Evolutionary conservation across 2,113 vertebrate species (phyloP).

Genomic region (Cryptomyrus ogoouensis): DNA sequence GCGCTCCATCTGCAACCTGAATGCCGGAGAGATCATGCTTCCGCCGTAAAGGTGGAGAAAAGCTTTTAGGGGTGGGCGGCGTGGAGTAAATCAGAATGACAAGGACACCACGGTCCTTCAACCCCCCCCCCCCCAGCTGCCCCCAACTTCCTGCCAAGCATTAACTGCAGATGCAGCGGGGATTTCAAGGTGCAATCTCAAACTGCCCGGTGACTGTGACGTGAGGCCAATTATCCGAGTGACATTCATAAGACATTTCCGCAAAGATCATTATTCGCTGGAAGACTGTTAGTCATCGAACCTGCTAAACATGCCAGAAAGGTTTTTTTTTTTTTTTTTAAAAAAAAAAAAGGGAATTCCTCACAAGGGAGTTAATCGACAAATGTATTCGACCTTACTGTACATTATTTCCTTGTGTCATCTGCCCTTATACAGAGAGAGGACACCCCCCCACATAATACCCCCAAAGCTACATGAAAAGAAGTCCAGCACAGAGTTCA

Average conservation of each 20-base stretch:
- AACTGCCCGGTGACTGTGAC: background rate
- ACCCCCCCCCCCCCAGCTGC: too few species aligned
- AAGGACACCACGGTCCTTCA: background rate
- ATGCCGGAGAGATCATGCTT: background rate
- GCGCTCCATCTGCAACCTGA: background rate
- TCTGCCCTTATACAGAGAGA: background rate
- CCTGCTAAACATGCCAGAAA: background rate
- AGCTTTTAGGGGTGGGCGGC: background rate
- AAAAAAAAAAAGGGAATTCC: background rate
- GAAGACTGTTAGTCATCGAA: background rate
- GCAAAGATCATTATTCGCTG: background rate
- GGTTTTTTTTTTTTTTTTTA: background rate
- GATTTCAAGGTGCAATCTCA: background rate
- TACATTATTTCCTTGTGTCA: background rate
- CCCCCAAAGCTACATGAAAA: background rate
- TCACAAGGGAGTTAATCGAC: background rate
- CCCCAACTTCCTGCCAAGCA: background rate
- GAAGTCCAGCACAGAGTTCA: background rate
- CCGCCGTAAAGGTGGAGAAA: background rate
- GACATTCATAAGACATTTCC: background rate
- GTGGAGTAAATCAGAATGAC: conserved; percentile 10
- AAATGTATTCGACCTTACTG: background rate
- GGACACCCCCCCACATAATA: background rate
- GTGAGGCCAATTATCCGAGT: background rate
- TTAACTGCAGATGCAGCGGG: background rate